Evolutionary conservation across 2,888 invertebrate species (phyloP).

Genomic region (Dryococelus australis): DNA sequence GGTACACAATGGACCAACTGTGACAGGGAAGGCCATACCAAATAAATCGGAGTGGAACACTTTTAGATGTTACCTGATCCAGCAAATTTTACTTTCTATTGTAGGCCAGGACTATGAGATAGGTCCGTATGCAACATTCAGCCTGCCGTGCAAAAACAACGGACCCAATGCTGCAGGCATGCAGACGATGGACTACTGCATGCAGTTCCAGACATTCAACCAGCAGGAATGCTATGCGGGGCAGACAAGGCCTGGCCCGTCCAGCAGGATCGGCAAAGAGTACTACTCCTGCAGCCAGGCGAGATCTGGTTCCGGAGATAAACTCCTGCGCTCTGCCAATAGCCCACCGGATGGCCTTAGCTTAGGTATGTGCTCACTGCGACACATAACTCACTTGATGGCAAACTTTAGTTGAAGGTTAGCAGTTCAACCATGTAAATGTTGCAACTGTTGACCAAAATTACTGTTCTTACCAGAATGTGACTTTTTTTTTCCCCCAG

Average conservation of each 20-base stretch:
- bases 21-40: no score
- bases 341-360: conserved; percentile 54
- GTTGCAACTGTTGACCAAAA: no score
- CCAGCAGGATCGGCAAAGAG: conserved; percentile 27
- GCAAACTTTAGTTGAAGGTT: no score
- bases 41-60: no score
- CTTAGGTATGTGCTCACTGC: conserved; percentile 50
- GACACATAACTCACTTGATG: no score
- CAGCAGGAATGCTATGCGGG: conserved; percentile 54
- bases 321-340: conserved; percentile 49
- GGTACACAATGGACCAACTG: no score
- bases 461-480: no score
- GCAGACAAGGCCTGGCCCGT: conserved; percentile 43
- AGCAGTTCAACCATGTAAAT: no score
- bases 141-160: conserved; percentile 48
- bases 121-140: conserved; percentile 57
- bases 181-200: conserved; percentile 52
- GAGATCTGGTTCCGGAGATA: conserved; percentile 43
- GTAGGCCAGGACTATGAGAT: conserved; percentile 54
- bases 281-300: conserved; percentile 46
- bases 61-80: no score
- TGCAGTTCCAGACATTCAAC: conserved; percentile 55
- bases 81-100: background rate
- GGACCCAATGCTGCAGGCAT: conserved; percentile 41
- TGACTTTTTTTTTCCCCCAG: no score